Evolutionary conservation across 2,888 invertebrate species (phyloP), one percentile per base, ranked within the genome.

Genomic region (Didymodactylos carnosus): DNA sequence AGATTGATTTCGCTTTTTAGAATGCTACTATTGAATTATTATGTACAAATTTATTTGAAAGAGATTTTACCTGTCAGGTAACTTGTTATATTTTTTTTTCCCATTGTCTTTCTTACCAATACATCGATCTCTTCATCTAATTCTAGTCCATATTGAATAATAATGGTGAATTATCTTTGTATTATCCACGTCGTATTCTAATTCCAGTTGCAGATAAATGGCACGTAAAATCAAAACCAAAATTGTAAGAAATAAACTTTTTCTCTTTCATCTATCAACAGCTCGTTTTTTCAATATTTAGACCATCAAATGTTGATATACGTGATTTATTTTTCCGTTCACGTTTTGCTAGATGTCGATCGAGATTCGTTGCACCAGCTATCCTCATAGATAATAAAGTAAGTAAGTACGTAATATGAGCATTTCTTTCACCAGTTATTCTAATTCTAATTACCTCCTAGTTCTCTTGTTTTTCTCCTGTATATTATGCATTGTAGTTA

Each of bases 301-400:
- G n/a, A n/a, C 62, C 29, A 35, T 10, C 62, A 80, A 80, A 85
- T 29, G 83, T 83, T 73, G 87, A 87, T 78, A 81, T 89, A 62
- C 86, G 87, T 77, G 88, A 89, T 76, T 82, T 88, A 75, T 87
- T 89, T 73, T 85, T 85, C 43, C 87, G 87, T 80, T 88, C 89
- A 35, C 86, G 88, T 79, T 87, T 88, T 80, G 90, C 90, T 3
- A 84, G 90, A 78, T 90, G 90, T 81, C 86, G 90, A 72, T 88
- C 88, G 73, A 85, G 90, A 79, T 90, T 90, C 83, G 88, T 88
- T 29, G 85, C 89, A 71, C 90, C 90, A 70, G 89, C 90, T 19
- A 90, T 91, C 78, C 84, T 90, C 76, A 89, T 87, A 81, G 87
- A 88, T 77, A 89, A 89, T 76, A 89, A 89, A 84, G 86, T 86